Percentiles rank a stretch among this genome's conserved stretches.
These are phyloP conservation scores for Xylophagus ater DNA, from an alignment of 2,888 invertebrate species.

Conservation along the genomic window DNA sequence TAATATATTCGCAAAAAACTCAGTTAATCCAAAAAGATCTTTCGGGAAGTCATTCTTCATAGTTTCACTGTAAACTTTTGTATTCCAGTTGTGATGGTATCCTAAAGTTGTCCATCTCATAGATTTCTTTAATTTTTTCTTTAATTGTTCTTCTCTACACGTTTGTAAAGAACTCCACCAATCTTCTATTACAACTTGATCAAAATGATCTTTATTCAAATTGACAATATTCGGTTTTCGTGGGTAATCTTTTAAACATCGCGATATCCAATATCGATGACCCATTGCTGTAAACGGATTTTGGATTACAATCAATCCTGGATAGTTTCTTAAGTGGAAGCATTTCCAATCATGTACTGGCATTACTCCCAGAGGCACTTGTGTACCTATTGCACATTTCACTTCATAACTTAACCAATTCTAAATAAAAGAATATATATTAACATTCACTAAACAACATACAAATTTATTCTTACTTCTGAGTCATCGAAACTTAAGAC, in stretches of 20 bases:
- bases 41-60: constrained; percentile 57
- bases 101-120: constrained; percentile 93
- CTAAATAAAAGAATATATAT: too few relatives aligned
- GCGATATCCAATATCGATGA: constrained; percentile 73
- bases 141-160: constrained; percentile 21
- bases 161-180: constrained; percentile 46
- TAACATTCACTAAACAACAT: too few relatives aligned
- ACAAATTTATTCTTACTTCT: too few relatives aligned
- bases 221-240: constrained; percentile 47
- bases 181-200: constrained; percentile 41
- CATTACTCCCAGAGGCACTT: too few relatives aligned
- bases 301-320: constrained; percentile 67
- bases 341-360: constrained; percentile 49
- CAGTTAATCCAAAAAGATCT: constrained; percentile 56
- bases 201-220: constrained; percentile 26
- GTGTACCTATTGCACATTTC: too few relatives aligned
- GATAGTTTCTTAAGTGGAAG: constrained; percentile 47
- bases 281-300: constrained; percentile 73
- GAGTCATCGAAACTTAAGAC: too few relatives aligned
- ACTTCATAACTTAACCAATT: too few relatives aligned
- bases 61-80: constrained; percentile 71
- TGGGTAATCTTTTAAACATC: constrained; percentile 67
- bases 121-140: constrained; percentile 31
- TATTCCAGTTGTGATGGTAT: constrained; percentile 97
- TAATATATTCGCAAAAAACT: constrained; percentile 49